Conservation (phyloP, 2,888 invertebrate genomes). For the Aplocera efformata region DNA sequence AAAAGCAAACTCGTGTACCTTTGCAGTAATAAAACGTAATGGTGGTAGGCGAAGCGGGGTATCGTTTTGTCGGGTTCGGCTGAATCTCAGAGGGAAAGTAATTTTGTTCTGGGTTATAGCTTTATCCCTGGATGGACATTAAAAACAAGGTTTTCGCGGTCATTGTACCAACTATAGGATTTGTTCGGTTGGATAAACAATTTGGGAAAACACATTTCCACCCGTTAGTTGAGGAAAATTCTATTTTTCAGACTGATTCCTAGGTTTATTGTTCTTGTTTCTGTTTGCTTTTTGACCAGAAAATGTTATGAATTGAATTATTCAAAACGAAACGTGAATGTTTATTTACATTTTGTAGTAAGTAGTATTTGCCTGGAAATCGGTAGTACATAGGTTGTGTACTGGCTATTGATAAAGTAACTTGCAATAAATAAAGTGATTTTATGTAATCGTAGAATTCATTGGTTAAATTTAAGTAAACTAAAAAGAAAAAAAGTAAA, state of each 20-base stretch:
- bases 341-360: too few species aligned
- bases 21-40: constrained; percentile 66
- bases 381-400: too few species aligned
- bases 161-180: constrained; percentile 37
- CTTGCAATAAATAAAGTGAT: too few species aligned
- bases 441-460: too few species aligned
- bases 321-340: too few species aligned
- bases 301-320: too few species aligned
- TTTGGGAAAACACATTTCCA: not conserved
- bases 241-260: not conserved
- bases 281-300: too few species aligned
- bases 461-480: too few species aligned
- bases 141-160: constrained; percentile 47
- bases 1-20: constrained; percentile 69
- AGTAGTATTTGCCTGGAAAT: too few species aligned
- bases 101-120: constrained; percentile 54
- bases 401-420: too few species aligned
- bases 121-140: constrained; percentile 49
- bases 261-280: not conserved
- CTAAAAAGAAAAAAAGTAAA: too few species aligned
- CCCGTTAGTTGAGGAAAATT: not conserved
- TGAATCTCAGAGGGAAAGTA: constrained; percentile 55
- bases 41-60: constrained; percentile 47
- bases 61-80: constrained; percentile 52
- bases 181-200: constrained; percentile 19